Percentiles rank a stretch among this genome's conserved stretches.
These are phyloP conservation scores for Etheostoma cragini DNA, from an alignment of 2,113 vertebrate genomes.

Conservation along the genomic window DNA sequence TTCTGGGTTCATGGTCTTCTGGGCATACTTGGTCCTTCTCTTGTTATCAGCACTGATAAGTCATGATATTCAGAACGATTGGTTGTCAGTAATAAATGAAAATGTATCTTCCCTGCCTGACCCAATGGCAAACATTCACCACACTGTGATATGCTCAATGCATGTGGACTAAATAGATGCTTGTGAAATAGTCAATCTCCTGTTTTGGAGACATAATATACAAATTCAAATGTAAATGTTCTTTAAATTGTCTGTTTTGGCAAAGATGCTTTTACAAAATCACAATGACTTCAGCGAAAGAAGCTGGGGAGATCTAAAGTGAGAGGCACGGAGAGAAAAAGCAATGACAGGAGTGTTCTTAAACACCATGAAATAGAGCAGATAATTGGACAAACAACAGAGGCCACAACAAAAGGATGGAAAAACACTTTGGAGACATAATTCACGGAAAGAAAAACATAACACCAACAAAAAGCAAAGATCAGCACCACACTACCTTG, in stretches of 20 bases:
- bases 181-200: constrained; percentile 34
- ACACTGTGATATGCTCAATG: constrained; percentile 36
- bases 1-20: constrained; percentile 97
- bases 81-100: constrained; percentile 19
- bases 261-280: constrained; percentile 45
- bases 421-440: constrained; percentile 61
- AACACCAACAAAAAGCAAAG: constrained; percentile 78
- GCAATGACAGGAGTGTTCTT: constrained; percentile 54
- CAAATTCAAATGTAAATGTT: constrained; percentile 20
- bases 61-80: constrained; percentile 61
- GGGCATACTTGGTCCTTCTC: constrained; percentile 93
- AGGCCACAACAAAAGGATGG: constrained; percentile 72
- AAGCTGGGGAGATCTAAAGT: constrained; percentile 33
- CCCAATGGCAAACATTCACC: constrained; percentile 45
- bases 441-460: constrained; percentile 49
- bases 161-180: constrained; percentile 50
- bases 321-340: constrained; percentile 56
- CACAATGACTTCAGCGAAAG: constrained; percentile 36
- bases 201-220: constrained; percentile 40
- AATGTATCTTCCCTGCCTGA: neutral
- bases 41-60: constrained; percentile 94
- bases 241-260: neutral
- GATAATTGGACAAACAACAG: constrained; percentile 63
- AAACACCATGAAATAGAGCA: constrained; percentile 54
- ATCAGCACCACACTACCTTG: constrained; percentile 90